Evolutionary conservation across 1,140 invertebrate genomes (phyloP).

Genomic region (Tribolium castaneum): DNA sequence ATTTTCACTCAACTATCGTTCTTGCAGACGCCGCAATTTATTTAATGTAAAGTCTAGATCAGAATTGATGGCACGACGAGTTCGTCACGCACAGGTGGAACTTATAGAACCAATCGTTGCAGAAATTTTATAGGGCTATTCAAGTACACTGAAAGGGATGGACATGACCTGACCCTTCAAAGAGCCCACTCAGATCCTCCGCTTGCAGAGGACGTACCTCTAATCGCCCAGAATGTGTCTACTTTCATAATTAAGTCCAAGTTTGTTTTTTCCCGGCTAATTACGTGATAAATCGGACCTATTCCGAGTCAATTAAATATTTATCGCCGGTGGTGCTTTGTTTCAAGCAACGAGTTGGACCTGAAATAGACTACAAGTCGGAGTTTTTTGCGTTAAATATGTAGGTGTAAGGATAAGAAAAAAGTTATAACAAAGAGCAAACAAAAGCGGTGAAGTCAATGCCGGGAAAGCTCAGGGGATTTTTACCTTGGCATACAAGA

Average conservation of each 20-base stretch:
- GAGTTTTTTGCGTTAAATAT: neutral
- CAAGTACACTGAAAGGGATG: neutral
- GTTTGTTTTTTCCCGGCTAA: neutral
- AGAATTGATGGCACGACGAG: neutral
- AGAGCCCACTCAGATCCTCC: neutral
- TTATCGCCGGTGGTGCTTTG: neutral
- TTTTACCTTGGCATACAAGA: neutral
- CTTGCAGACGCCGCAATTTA: neutral
- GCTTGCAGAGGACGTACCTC: no score
- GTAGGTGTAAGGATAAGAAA: neutral
- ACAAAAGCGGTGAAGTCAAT: neutral
- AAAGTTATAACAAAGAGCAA: neutral
- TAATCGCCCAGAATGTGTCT: no score
- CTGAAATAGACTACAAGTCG: neutral
- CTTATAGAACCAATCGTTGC: neutral
- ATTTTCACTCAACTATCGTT: neutral
- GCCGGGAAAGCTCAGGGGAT: neutral
- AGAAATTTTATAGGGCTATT: neutral
- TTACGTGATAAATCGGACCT: neutral
- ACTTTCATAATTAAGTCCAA: no score
- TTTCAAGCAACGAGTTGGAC: neutral
- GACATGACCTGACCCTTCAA: neutral
- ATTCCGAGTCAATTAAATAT: neutral
- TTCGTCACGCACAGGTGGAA: neutral
- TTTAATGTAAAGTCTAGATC: neutral